phyloP scores from a whole-genome alignment of 1,140 invertebrate genomes.

The Thaumatotibia leucotreta region DNA sequence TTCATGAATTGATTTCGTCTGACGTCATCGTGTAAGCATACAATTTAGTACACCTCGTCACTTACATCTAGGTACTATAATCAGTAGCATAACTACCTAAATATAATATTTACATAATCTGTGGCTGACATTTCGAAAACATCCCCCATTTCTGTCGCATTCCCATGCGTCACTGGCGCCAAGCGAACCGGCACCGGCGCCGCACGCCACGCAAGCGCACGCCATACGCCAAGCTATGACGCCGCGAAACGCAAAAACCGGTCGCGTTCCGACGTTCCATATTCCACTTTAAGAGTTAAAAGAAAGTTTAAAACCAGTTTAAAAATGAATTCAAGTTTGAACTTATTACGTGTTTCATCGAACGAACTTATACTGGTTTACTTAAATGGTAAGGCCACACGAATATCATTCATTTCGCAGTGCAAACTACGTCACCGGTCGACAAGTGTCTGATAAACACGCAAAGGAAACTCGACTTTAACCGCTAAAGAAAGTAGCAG shows the following conservation, averaged over 20 bases:
- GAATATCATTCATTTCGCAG: too few species aligned
- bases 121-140: not conserved
- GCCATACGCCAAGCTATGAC: not conserved
- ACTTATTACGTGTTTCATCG: not conserved
- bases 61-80: too few species aligned
- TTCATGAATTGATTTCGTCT: too few species aligned
- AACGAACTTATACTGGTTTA: not conserved
- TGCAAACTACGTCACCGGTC: not conserved
- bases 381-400: not conserved
- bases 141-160: not conserved
- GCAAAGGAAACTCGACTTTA: not conserved
- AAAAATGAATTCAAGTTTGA: not conserved
- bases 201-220: not conserved
- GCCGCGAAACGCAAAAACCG: not conserved
- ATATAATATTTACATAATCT: too few species aligned
- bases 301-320: not conserved
- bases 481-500: not conserved
- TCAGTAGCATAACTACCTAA: too few species aligned
- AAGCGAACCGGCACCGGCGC: not conserved
- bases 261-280: not conserved
- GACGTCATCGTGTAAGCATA: too few species aligned
- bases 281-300: not conserved
- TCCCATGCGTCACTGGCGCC: not conserved
- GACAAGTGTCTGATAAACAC: not conserved
- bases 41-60: too few species aligned